Evolutionary conservation across 2,797 vertebrate species (phyloP).

Genomic region (Lemur catta): DNA sequence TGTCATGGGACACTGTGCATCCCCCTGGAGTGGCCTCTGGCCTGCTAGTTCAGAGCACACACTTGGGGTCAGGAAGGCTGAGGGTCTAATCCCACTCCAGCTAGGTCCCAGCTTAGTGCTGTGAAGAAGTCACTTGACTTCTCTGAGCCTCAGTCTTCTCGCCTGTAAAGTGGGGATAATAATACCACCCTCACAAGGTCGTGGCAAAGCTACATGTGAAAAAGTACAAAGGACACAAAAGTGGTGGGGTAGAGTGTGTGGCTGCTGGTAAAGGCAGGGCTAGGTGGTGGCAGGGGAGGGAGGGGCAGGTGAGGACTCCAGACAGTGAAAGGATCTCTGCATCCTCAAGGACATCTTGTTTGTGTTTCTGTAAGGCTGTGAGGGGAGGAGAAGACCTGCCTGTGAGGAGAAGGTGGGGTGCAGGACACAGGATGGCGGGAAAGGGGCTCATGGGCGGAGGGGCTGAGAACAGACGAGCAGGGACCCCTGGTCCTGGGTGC

Average conservation of each 20-base stretch:
- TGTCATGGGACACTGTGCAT: neutral
- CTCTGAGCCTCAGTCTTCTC: neutral
- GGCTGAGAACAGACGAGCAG: neutral
- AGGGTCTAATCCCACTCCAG: neutral
- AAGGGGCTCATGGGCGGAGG: neutral
- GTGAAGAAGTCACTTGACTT: neutral
- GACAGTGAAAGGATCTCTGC: neutral
- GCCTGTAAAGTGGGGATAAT: neutral
- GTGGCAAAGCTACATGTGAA: neutral
- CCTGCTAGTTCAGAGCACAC: neutral
- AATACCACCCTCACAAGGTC: neutral
- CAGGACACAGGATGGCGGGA: neutral
- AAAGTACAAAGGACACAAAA: neutral
- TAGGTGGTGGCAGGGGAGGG: too few relatives aligned
- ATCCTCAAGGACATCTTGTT: neutral
- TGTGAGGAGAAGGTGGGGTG: neutral
- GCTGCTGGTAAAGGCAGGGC: neutral
- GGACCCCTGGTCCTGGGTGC: neutral
- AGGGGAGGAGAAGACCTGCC: neutral
- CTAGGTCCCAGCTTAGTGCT: neutral
- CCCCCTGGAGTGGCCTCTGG: rapidly evolving
- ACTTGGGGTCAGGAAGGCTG: neutral
- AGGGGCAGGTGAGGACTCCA: neutral
- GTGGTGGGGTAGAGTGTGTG: neutral
- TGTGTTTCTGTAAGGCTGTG: neutral